Conservation (phyloP, 2,797 vertebrate species). For the Gallinago stenura region DNA sequence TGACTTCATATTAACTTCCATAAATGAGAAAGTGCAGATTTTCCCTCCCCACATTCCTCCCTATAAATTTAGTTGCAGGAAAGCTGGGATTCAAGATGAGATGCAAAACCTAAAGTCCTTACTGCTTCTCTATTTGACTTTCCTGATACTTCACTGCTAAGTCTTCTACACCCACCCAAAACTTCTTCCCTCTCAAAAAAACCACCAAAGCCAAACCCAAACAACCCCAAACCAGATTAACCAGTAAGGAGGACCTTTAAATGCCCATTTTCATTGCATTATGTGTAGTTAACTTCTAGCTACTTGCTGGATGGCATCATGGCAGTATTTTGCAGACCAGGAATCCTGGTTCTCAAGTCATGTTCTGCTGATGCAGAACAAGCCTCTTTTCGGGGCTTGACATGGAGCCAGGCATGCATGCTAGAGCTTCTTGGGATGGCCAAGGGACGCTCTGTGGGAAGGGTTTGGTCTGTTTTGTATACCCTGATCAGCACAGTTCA, state of each 20-base stretch:
- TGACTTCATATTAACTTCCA: conserved; percentile 30
- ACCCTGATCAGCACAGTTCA: background rate
- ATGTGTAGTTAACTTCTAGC: background rate
- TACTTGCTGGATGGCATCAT: background rate
- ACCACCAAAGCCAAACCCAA: background rate
- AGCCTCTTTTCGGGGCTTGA: background rate
- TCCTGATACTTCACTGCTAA: background rate
- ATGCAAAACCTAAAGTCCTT: background rate
- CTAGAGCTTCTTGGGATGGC: background rate
- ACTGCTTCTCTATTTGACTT: background rate
- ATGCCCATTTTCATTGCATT: background rate
- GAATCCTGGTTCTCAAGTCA: background rate
- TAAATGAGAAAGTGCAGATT: conserved; percentile 17
- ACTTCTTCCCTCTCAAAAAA: background rate
- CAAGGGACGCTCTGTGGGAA: background rate
- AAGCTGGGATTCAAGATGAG: background rate
- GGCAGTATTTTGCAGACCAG: background rate
- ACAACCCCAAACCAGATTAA: background rate
- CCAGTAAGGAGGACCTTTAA: background rate
- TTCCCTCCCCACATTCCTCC: background rate
- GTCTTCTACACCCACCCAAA: background rate
- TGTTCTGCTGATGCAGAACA: background rate
- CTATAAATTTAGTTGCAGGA: background rate
- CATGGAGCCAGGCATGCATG: background rate
- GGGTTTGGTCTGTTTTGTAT: background rate